Conservation (phyloP, 2,888 invertebrate species). For the Serrognathus titanus region DNA sequence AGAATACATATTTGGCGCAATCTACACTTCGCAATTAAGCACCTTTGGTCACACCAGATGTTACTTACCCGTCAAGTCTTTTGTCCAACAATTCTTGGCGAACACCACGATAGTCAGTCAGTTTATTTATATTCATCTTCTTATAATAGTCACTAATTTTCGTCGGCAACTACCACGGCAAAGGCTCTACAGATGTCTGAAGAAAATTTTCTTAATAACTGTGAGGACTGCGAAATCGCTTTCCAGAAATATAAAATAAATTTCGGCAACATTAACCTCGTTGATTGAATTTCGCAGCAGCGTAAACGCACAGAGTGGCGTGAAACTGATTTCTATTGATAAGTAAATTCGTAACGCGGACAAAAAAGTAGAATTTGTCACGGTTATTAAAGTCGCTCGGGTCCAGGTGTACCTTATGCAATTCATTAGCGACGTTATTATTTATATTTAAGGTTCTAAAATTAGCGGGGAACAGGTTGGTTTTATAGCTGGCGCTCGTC, state of each 20-base stretch:
- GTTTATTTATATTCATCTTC: slow-evolving; percentile 9
- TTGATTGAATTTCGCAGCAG: background rate
- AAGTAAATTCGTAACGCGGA: background rate
- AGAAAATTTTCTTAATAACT: no score
- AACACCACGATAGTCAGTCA: background rate
- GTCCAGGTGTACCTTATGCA: slow-evolving; percentile 18
- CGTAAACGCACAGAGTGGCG: background rate
- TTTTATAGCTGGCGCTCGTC: slow-evolving; percentile 13
- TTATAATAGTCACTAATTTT: slow-evolving; percentile 12
- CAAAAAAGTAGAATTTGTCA: background rate
- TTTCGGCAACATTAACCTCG: background rate
- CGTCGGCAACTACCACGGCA: background rate
- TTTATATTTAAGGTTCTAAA: slow-evolving; percentile 16
- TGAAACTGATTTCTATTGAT: background rate
- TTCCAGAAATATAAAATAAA: no score
- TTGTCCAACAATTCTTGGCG: slow-evolving; percentile 9
- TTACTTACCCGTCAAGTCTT: no score
- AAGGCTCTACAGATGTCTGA: no score
- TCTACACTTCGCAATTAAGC: no score
- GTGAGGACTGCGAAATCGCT: no score
- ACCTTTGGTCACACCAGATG: no score
- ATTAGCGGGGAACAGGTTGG: slow-evolving; percentile 13
- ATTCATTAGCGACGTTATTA: slow-evolving; percentile 18
- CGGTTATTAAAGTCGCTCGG: background rate
- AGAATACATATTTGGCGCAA: no score